These are phyloP conservation scores for Temnopleurus reevesii DNA, from an alignment of 53 echinoderm and acorn worm genomes.

Conservation along the genomic window DNA sequence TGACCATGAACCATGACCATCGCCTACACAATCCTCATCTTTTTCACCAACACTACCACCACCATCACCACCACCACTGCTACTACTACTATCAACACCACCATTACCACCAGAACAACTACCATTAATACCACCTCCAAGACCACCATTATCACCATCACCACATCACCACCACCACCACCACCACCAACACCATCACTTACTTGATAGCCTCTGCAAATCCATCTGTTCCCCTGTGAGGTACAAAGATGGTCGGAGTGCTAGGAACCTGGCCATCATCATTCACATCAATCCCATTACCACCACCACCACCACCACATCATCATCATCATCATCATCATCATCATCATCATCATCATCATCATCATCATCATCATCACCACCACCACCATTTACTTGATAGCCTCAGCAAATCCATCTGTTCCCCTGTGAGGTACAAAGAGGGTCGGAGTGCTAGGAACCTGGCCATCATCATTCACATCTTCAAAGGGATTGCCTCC, in stretches of 20 bases:
- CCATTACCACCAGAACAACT: neutral
- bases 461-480: conserved; percentile 86
- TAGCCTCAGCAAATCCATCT: conserved; percentile 97
- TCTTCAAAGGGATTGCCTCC: conserved; percentile 88
- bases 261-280: conserved; percentile 73
- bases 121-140: neutral
- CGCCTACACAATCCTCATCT: neutral
- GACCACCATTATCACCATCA: neutral
- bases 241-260: conserved; percentile 97
- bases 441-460: conserved; percentile 97
- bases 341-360: neutral
- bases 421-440: conserved; percentile 82
- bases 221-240: conserved; percentile 78
- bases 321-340: neutral
- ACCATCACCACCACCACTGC: neutral
- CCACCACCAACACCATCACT: conserved; percentile 40
- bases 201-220: conserved; percentile 99
- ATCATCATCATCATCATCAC: neutral
- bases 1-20: neutral
- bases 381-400: conserved; percentile 44
- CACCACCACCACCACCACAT: neutral
- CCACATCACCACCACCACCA: neutral
- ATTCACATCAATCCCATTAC: neutral
- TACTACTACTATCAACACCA: neutral
- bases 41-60: neutral